Evolutionary conservation across 2,113 vertebrate species (phyloP).

Genomic region (Coreoperca whiteheadi): DNA sequence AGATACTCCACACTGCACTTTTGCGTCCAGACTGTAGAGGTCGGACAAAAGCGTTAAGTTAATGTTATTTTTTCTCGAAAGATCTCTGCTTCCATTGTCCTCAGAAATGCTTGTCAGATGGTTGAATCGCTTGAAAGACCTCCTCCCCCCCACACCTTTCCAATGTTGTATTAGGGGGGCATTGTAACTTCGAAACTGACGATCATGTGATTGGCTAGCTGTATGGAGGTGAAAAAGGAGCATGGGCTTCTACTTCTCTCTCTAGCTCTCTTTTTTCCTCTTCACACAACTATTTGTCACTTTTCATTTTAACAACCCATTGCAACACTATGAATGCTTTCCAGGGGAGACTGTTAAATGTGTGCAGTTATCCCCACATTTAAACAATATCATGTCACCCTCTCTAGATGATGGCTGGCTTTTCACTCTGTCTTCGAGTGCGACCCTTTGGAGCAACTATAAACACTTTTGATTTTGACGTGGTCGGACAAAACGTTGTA

Average conservation of each 20-base stretch:
- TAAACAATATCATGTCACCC: background rate
- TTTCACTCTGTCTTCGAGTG: background rate
- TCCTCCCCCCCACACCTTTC: background rate
- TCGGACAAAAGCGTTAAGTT: background rate
- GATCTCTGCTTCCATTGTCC: background rate
- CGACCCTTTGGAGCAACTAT: background rate
- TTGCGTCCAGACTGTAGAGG: background rate
- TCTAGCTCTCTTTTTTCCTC: too few species aligned
- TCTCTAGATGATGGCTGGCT: too few species aligned
- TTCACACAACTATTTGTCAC: too few species aligned
- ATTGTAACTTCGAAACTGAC: background rate
- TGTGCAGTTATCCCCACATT: background rate
- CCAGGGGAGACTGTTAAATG: background rate
- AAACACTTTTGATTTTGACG: background rate
- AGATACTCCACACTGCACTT: background rate
- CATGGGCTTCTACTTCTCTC: background rate
- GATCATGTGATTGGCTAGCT: background rate
- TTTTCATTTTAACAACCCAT: too few species aligned
- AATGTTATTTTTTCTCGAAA: background rate
- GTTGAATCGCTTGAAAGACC: background rate
- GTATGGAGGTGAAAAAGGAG: background rate
- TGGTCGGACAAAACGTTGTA: accelerated
- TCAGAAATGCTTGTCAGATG: background rate
- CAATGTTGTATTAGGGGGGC: background rate
- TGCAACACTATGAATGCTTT: too few species aligned